Conservation (phyloP, 2,888 invertebrate genomes). For the Apotomis turbidana region DNA sequence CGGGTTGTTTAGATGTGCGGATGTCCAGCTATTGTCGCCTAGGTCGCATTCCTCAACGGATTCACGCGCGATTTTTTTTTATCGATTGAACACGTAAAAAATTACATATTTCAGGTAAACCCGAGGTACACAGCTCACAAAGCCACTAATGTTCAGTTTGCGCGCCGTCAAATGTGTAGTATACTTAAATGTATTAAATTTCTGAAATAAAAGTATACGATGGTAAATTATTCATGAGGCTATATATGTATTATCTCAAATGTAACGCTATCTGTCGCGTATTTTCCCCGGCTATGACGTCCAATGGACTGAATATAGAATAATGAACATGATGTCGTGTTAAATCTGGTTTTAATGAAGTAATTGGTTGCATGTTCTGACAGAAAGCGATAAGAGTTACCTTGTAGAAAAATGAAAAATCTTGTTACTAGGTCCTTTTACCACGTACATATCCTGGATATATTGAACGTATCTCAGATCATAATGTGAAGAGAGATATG, state of each 20-base stretch:
- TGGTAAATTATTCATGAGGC: constrained; percentile 6
- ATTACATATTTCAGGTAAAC: too few relatives aligned
- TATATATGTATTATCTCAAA: constrained; percentile 30
- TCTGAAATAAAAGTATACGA: neutral
- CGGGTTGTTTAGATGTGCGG: too few relatives aligned
- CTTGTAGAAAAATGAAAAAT: constrained; percentile 13
- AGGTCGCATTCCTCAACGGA: too few relatives aligned
- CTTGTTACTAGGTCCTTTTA: neutral
- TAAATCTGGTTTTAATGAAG: constrained; percentile 26
- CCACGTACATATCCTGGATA: neutral
- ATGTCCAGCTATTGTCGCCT: too few relatives aligned
- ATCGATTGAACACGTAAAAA: too few relatives aligned
- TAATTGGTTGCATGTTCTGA: constrained; percentile 11
- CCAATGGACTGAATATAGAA: constrained; percentile 8
- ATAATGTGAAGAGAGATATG: too few relatives aligned
- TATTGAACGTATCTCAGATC: neutral
- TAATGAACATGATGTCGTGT: constrained; percentile 4
- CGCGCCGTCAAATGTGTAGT: neutral
- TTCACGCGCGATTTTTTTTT: too few relatives aligned
- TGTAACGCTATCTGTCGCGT: constrained; percentile 20
- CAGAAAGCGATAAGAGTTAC: neutral
- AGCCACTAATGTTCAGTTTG: neutral
- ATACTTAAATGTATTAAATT: constrained; percentile 5
- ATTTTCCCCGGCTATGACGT: constrained; percentile 24
- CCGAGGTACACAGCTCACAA: too few relatives aligned